phyloP scores from a whole-genome alignment of 2,113 vertebrate genomes.

The Nannobrachium achirus region DNA sequence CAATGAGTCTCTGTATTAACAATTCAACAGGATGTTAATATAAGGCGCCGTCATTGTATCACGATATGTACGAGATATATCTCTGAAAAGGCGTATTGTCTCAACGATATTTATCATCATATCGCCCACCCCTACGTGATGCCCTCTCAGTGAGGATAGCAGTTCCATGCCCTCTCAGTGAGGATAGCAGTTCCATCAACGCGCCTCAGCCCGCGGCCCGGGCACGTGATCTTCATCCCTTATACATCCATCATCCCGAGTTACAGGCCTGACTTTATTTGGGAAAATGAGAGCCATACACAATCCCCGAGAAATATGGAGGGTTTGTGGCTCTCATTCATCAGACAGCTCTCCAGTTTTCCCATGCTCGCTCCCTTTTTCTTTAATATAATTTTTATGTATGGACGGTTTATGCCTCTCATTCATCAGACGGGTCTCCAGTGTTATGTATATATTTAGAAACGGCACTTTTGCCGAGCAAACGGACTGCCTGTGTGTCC shows the following conservation, averaged over 20 bases:
- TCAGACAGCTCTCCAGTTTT: neutral
- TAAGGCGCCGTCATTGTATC: too few relatives aligned
- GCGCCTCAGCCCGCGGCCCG: neutral
- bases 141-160: neutral
- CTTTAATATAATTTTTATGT: too few relatives aligned
- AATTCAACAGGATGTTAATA: too few relatives aligned
- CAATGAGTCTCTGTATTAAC: too few relatives aligned
- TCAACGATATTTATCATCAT: too few relatives aligned
- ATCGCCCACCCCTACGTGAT: too few relatives aligned
- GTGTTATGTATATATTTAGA: neutral
- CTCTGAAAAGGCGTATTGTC: too few relatives aligned
- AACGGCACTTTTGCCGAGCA: neutral
- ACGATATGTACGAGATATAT: too few relatives aligned
- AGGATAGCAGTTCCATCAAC: neutral
- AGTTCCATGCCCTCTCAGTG: neutral
- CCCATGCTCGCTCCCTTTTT: neutral
- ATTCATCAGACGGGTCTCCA: too few relatives aligned
- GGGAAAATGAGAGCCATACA: neutral
- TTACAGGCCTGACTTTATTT: neutral
- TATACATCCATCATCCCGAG: neutral
- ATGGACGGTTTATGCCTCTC: too few relatives aligned
- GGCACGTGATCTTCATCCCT: too few relatives aligned
- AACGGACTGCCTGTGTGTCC: neutral
- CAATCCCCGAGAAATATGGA: neutral
- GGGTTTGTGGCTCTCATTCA: neutral